These are phyloP conservation scores for Dexiosoma caninum DNA, from an alignment of 2,888 invertebrate species.

Conservation along the genomic window DNA sequence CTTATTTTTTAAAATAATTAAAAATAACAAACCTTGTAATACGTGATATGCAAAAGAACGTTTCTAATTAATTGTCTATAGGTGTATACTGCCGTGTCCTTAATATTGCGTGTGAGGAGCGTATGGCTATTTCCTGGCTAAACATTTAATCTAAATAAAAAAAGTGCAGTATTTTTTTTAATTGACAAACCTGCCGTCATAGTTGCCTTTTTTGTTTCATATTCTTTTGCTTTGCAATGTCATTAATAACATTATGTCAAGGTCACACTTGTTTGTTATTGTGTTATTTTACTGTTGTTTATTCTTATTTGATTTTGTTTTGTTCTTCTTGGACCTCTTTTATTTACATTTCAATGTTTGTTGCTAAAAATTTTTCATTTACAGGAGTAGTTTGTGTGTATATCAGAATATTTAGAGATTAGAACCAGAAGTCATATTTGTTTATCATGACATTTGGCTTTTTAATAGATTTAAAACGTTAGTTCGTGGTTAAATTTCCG, in stretches of 20 bases:
- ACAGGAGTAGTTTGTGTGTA: background rate
- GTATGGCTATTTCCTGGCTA: conserved; percentile 18
- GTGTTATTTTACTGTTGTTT: conserved; percentile 26
- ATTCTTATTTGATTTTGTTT: background rate
- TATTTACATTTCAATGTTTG: conserved; percentile 1
- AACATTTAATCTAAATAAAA: conserved; percentile 14
- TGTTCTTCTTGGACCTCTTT: background rate
- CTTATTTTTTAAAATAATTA: no score
- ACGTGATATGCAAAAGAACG: no score
- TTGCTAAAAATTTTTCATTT: background rate
- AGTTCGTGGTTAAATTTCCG: background rate
- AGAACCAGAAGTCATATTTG: background rate
- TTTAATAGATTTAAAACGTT: conserved; percentile 18
- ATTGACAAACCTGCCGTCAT: conserved; percentile 32
- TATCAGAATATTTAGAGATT: background rate
- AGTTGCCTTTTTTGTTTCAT: background rate
- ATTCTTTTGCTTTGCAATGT: background rate
- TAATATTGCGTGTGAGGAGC: conserved; percentile 40
- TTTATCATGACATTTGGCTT: conserved; percentile 56
- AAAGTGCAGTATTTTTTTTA: background rate
- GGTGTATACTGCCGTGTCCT: conserved; percentile 12
- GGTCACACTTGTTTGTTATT: conserved; percentile 6
- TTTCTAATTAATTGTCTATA: no score
- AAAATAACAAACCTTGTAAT: no score
- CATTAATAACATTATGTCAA: conserved; percentile 37